Conservation (phyloP, 2,888 invertebrate genomes). For the Pristionchus fissidentatus region DNA sequence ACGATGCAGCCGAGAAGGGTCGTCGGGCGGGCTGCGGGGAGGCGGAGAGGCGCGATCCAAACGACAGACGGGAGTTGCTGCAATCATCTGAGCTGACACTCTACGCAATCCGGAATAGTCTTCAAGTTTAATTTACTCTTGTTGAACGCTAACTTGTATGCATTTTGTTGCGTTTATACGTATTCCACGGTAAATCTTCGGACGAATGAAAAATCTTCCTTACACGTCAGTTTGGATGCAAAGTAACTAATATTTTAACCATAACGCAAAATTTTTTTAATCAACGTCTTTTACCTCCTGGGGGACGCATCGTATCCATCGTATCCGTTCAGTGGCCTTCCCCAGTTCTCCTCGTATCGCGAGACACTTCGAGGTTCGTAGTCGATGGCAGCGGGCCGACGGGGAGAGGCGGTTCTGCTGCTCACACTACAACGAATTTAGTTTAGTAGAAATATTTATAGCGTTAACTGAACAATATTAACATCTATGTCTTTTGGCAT, state of each 20-base stretch:
- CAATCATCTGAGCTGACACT: neutral
- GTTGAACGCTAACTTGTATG: neutral
- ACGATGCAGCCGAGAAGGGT: neutral
- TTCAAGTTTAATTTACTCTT: neutral
- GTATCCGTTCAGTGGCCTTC: slow-evolving; percentile 3
- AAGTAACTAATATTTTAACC: too few relatives aligned
- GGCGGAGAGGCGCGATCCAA: slow-evolving; percentile 36
- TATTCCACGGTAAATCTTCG: too few relatives aligned
- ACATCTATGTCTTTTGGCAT: too few relatives aligned
- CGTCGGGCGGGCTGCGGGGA: slow-evolving; percentile 4
- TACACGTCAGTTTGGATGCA: too few relatives aligned
- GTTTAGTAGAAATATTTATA: too few relatives aligned
- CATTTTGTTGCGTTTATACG: too few relatives aligned
- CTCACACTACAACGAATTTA: too few relatives aligned
- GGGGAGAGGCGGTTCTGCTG: too few relatives aligned
- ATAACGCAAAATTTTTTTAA: too few relatives aligned
- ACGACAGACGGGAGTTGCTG: slow-evolving; percentile 28
- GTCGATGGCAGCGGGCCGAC: neutral
- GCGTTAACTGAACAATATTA: too few relatives aligned
- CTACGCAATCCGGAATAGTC: neutral
- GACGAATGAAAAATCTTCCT: too few relatives aligned
- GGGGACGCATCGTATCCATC: slow-evolving; percentile 23
- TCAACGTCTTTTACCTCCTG: neutral
- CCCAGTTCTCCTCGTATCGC: slow-evolving; percentile 22
- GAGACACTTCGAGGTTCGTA: slow-evolving; percentile 8